phyloP scores from a whole-genome alignment of 2,888 invertebrate genomes.

The Biston betularia region DNA sequence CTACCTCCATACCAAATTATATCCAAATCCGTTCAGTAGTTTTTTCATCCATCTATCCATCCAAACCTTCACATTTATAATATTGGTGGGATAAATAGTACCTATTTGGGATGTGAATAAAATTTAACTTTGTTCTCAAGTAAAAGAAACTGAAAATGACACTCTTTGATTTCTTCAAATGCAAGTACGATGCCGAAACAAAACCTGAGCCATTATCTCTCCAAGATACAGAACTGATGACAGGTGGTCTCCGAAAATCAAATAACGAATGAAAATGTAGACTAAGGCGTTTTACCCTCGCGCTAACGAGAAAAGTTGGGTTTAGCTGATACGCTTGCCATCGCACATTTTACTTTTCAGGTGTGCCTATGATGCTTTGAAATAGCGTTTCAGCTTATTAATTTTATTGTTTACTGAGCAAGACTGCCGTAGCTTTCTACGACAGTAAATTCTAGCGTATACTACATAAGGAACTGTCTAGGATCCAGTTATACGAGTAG shows the following conservation, averaged over 20 bases:
- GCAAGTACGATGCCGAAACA: neutral
- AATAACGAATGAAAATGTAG: constrained; percentile 79
- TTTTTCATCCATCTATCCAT: too few relatives aligned
- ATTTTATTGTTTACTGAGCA: neutral
- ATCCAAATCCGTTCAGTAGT: too few relatives aligned
- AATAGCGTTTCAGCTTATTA: constrained; percentile 37
- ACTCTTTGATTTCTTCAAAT: neutral
- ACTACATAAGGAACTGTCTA: too few relatives aligned
- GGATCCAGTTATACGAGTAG: too few relatives aligned
- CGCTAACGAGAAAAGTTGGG: constrained; percentile 80
- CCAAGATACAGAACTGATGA: constrained; percentile 63
- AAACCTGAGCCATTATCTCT: neutral
- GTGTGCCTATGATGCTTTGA: constrained; percentile 28
- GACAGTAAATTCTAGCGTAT: too few relatives aligned
- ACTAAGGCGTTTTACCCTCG: constrained; percentile 72
- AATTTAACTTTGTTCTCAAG: neutral
- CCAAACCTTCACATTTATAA: too few relatives aligned
- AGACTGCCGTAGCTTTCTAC: too few relatives aligned
- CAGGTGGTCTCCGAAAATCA: constrained; percentile 73
- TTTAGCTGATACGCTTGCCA: constrained; percentile 71
- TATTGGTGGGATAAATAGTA: too few relatives aligned
- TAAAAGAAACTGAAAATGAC: neutral
- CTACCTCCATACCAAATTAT: too few relatives aligned
- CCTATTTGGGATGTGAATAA: neutral
- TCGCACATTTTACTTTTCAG: constrained; percentile 64